Evolutionary conservation across 2,888 invertebrate genomes (phyloP), one percentile per base, ranked within the genome.

Genomic region (Caenorhabditis sinica): DNA sequence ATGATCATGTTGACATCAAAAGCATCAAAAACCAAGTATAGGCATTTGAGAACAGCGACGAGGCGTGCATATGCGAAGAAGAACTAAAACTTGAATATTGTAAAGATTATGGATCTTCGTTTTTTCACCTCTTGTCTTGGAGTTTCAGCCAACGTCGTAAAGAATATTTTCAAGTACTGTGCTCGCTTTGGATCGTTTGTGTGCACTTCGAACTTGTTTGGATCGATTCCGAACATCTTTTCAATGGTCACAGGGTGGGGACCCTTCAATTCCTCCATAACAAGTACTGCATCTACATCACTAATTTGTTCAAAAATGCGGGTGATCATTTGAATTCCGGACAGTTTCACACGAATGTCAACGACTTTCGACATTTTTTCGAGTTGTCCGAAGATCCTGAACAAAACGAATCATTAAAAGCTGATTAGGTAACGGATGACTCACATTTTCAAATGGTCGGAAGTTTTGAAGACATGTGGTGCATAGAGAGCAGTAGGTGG

Each of bases 301-400:
- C 15, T 20, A 11, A 80, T n/a, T 2, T 4, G 11, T 6, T 58
- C 25, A 20, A 80, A 11, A 25, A 80, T 80, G 0, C 66, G 72
- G 0, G 72, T 49, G 17, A 80, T 71, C 36, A 51, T 66, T 17
- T 72, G 68, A 25, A 82, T 58, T 36, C 71, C 82, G 6, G 65
- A 33, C 2, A 25, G 15, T 69, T 74, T 75, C 15, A 82, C 76
- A 28, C 82, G 75, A 30, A 82, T 76, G 49, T 72, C 82, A 4
- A 45, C 49, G 17, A 49, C 45, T 58, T 65, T 75, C 6, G 74
- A 65, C 75, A 74, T 72, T 36, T 71, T 65, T 11, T 71, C 56
- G 23, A 82, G 56, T 30, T 82, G 71, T 0, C 1, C 28, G 13
- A 49, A 43, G n/a, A 75, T 75, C 63, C 71, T 79, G n/a, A n/a